Evolutionary conservation across 2,797 vertebrate genomes (phyloP), one percentile per base, ranked within the genome.

Genomic region (Apogon hyalosoma): DNA sequence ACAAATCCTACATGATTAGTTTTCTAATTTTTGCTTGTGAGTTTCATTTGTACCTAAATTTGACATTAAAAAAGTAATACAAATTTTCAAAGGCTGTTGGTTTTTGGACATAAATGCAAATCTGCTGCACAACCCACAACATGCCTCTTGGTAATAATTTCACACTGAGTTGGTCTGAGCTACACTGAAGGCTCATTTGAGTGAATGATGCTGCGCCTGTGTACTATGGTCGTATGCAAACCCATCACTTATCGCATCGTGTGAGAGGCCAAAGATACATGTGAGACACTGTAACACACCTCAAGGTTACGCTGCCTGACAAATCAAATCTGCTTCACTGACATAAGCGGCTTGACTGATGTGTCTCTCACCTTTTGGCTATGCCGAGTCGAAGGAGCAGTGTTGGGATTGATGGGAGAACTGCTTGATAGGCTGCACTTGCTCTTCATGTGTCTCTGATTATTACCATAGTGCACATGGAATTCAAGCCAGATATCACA

Each of bases 301-400:
- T 87, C 88, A 90, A 92, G 92, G 90, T 92, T 87, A 85, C 80
- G 63, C 75, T 52, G 80, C 43, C 79, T 85, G 88, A 92, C 88
- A 90, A 86, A 92, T 89, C 79, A 84, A 84, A 91, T 92, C 78
- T 88, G 80, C 85, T 79, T 73, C 87, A 77, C 54, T 64, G 77
- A 87, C 71, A 69, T 62, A 55, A 80, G 76, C 31, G 19, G 68
- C 76, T 79, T 90, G 89, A 88, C 84, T 69, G 88, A 93, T 87
- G 88, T 43, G 73, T 85, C 81, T 84, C 80, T 84, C 86, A 77
- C 82, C 88, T 87, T 86, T 83, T 68, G 78, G 84, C 83, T 11
- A 41, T 57, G 75, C 63, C 77, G 62, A 47, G 80, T 49, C 63
- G 18, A 48, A 39, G 62, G 69, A 43, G 16, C 33, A n/a, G 13